These are phyloP conservation scores for Drosophila tropicalis DNA, from an alignment of 1,140 invertebrate genomes.

Conservation along the genomic window DNA sequence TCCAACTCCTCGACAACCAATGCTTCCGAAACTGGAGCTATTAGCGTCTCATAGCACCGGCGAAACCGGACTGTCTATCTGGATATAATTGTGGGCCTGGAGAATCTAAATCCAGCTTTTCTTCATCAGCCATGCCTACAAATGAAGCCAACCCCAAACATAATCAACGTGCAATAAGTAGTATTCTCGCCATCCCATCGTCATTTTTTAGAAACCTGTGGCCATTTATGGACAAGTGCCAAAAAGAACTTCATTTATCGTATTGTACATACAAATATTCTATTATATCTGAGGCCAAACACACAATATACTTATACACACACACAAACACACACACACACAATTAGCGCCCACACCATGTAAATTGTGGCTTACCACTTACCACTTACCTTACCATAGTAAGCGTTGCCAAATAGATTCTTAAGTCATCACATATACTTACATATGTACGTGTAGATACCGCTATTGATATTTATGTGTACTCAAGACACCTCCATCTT, in stretches of 20 bases:
- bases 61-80: not conserved
- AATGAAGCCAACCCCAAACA: constrained; percentile 13
- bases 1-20: constrained; percentile 31
- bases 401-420: constrained; percentile 12
- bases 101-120: not conserved
- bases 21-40: constrained; percentile 70
- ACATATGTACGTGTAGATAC: not conserved
- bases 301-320: not conserved
- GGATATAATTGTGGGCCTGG: not conserved
- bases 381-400: constrained; percentile 1
- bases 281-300: constrained; percentile 6
- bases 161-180: constrained; percentile 49
- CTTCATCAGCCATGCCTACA: not conserved
- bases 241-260: constrained; percentile 34
- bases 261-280: constrained; percentile 15
- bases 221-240: constrained; percentile 60
- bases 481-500: not conserved
- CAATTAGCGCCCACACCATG: not conserved
- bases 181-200: constrained; percentile 30
- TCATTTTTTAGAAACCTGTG: constrained; percentile 50
- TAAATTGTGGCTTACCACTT: constrained; percentile 10
- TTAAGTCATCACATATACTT: constrained; percentile 1
- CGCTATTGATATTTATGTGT: constrained; percentile 2
- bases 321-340: not conserved
- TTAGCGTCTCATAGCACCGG: constrained; percentile 77